Conservation (phyloP, 2,797 vertebrate genomes). For the Dicrostonyx torquatus region DNA sequence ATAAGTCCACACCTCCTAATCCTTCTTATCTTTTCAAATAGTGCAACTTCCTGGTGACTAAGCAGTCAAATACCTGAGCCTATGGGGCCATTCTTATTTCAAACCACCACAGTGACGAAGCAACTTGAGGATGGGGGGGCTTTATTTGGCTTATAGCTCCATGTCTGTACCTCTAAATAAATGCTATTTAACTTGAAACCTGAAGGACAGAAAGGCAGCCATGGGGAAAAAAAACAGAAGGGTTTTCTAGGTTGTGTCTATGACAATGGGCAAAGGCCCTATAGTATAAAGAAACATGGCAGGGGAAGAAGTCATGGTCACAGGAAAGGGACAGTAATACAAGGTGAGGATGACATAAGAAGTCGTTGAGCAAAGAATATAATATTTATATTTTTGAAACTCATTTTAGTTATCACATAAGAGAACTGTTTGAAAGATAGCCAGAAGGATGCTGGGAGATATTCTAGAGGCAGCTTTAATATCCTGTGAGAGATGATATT, state of each 20-base stretch:
- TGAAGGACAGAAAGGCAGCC: neutral
- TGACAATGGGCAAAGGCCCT: neutral
- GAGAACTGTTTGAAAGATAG: neutral
- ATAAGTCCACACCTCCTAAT: neutral
- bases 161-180: neutral
- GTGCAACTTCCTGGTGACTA: neutral
- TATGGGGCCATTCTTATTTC: neutral
- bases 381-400: slow-evolving; percentile 5
- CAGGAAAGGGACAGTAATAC: neutral
- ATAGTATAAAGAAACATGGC: neutral
- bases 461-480: neutral
- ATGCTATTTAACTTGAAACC: neutral
- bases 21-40: neutral
- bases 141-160: neutral
- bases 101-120: neutral
- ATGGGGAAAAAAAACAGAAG: neutral
- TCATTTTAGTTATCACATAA: neutral
- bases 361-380: neutral
- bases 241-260: neutral
- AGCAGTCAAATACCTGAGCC: neutral
- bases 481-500: neutral
- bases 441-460: neutral
- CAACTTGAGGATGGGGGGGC: neutral
- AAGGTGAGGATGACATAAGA: neutral
- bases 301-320: neutral